Base-by-base conservation (phyloP, 2,797 vertebrate species). In the Acipenser transmontanus region DNA sequence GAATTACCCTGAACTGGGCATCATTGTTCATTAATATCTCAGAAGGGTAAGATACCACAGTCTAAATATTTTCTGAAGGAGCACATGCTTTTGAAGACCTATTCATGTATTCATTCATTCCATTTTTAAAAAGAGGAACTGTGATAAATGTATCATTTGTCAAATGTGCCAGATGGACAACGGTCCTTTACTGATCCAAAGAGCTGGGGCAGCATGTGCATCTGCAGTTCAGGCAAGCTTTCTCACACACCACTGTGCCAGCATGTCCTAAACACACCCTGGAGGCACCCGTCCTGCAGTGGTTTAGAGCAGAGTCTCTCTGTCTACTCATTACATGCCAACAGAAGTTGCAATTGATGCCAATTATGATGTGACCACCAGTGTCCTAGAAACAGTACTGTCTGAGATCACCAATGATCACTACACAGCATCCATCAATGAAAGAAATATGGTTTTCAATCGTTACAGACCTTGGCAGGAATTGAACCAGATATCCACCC, bases 371-470 rank as follows among this genome's bases (percentile, higher is more conserved):
- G n/a, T 8, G 5, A 9, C 6, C n/a, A 54, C 34, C 34, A 34
- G 34, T 34, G 52, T 54, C n/a, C n/a, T 9, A 54, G 9, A 3
- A 54, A 54, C 52, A 54, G 34, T 8, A 54, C 52, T 54, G 52
- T 9, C 0, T 6, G 52, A 54, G 6, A 54, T 54, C 52, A 54
- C 52, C n/a, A n/a, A n/a, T 34, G n/a, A 54, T 61, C 34, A 17
- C 9, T 47, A 61, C 9, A 47, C 8, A 6, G 60, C 17, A n/a
- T 61, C 17, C 11, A 34, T 61, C 17, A 61, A 34, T 34, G 7
- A 61, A 61, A 61, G 11, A 61, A 20, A 34, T 20, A 57, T 57
- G n/a, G 14, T 14, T 57, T 57, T 57, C 54, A 57, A n/a, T 11
- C 12, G 1, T 13, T n/a, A 11, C 54, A 12, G 54, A 57, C 12